Evolutionary conservation across 2,113 vertebrate species (phyloP).

Genomic region (Telmatochromis sp.): DNA sequence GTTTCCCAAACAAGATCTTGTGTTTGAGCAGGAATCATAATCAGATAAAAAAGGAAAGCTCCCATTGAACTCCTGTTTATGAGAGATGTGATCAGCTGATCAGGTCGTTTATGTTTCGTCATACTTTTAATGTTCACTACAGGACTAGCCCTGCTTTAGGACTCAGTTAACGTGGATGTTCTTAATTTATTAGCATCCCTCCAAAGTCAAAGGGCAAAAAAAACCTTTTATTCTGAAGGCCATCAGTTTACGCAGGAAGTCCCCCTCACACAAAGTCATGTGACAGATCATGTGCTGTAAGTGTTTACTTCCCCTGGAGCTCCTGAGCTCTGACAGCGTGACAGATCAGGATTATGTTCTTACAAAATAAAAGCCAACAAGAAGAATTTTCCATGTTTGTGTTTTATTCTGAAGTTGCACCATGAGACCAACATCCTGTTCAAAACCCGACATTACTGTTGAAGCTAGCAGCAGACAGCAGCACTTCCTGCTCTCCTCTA

Average conservation of each 20-base stretch:
- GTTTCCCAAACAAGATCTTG: neutral
- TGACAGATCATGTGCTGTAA: neutral
- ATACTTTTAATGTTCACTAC: neutral
- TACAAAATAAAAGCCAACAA: neutral
- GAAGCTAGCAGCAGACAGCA: neutral
- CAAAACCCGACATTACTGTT: neutral
- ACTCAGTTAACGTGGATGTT: accelerated
- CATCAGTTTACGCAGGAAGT: neutral
- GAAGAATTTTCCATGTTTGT: neutral
- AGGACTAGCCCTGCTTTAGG: accelerated
- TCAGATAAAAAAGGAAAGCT: accelerated
- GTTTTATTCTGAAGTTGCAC: neutral
- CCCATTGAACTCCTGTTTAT: accelerated
- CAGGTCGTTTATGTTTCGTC: accelerated
- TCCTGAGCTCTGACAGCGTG: neutral
- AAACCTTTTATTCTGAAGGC: neutral
- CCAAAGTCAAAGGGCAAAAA: neutral
- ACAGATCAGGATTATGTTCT: neutral
- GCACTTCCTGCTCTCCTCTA: neutral
- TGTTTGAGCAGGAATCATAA: neutral
- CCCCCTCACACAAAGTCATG: neutral
- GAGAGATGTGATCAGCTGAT: neutral
- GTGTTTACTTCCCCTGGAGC: neutral
- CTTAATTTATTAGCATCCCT: neutral
- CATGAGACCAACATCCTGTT: neutral